Conservation (phyloP, 2,797 vertebrate species). For the Halcyon chelicuti region DNA sequence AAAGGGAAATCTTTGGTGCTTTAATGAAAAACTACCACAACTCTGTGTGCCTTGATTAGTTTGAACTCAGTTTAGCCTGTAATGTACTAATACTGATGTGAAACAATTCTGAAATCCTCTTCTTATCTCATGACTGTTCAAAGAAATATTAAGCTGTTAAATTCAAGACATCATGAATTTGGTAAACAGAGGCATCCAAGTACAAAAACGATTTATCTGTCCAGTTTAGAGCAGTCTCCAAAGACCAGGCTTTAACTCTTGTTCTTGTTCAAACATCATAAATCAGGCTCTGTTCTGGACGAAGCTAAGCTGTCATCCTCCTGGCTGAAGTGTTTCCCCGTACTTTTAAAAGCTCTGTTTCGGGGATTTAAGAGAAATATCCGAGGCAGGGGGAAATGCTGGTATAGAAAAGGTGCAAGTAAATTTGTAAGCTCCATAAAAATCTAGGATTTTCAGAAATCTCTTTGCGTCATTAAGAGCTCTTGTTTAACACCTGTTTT, state of each 20-base stretch:
- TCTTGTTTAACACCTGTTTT: not conserved
- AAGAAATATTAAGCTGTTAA: not conserved
- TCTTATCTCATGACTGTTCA: not conserved
- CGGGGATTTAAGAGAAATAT: not conserved
- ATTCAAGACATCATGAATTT: not conserved
- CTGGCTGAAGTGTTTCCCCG: not conserved
- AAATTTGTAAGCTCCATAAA: not conserved
- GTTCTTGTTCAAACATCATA: not conserved
- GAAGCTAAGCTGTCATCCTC: not conserved
- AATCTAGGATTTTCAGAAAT: not conserved
- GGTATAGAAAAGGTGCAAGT: not conserved
- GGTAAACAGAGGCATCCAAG: not conserved
- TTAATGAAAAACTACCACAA: not conserved
- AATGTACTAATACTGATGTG: not conserved
- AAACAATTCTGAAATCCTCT: not conserved
- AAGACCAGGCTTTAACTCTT: not conserved
- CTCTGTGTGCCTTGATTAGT: not conserved
- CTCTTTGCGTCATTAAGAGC: not conserved
- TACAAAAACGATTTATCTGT: not conserved
- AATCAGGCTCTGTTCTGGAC: not conserved
- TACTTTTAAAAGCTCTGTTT: not conserved
- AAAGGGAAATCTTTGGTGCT: rapidly evolving
- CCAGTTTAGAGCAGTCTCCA: not conserved
- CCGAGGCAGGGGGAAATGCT: not conserved
- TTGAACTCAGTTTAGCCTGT: not conserved